Evolutionary conservation across 1,140 invertebrate species (phyloP), one percentile per base, ranked within the genome.

Genomic region (Macrosteles quadrilineatus): DNA sequence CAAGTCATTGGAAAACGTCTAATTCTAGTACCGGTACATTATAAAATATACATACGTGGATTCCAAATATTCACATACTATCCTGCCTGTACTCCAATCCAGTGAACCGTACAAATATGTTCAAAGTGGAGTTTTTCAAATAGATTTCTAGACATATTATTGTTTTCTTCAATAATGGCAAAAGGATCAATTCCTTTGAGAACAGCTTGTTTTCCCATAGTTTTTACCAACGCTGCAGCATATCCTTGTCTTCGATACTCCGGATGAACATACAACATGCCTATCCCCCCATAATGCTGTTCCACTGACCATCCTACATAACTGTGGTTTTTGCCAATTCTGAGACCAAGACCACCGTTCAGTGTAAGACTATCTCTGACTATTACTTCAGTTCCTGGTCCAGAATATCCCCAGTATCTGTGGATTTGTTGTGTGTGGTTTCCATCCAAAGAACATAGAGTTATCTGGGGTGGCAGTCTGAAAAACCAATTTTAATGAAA

Each of bases 251-350:
- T 30, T 23, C 59, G 30, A 17, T 63, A n/a, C 30, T 63, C 59
- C 12, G 29, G 17, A n/a, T 32, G 23, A 6, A 63, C 31, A 36
- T 31, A 32, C 59, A 63, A 27, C 59, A 63, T 63, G 19, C 59
- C 59, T 1, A 63, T 63, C 14, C 27, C 59, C 14, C 59, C 59
- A 23, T 32, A 63, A 23, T 63, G 59, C 31, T 63, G 59, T 36
- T 63, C 59, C 25, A 63, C 59, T 19, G 59, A 19, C 59, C 59
- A 63, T 1, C 59, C 59, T 6, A 36, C 17, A 4, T 31, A 19
- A 21, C 19, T 31, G 9, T 32, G 14, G n/a, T 63, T 63, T n/a
- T n/a, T n/a, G 30, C 59, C 29, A 17, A 32, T 17, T 9, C n/a
- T 17, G 14, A 63, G 9, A 2, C 59, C 59, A 14, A 63, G n/a